phyloP scores from a whole-genome alignment of 92 coral and sea anemone species.

The Epizoanthus stellaris region DNA sequence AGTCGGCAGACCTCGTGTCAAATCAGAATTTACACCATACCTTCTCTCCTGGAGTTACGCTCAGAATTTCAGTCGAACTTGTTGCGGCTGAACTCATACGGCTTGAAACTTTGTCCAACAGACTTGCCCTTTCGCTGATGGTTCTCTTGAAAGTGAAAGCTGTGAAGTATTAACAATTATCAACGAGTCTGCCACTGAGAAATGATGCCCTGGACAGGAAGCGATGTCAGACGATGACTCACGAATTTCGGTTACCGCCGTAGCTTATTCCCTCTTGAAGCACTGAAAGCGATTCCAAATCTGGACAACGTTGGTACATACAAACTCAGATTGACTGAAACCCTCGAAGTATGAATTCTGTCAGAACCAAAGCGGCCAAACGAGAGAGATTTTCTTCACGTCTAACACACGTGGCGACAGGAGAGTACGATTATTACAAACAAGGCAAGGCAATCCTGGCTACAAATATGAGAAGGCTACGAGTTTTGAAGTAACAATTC shows the following conservation, averaged over 20 bases:
- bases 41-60: constrained; percentile 43
- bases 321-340: constrained; percentile 21
- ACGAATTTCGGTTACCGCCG: constrained; percentile 34
- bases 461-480: constrained; percentile 34
- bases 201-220: constrained; percentile 46
- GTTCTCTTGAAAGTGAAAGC: constrained; percentile 42
- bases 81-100: constrained; percentile 56
- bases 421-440: constrained; percentile 24
- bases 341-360: constrained; percentile 21
- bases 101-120: constrained; percentile 46
- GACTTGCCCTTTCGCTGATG: constrained; percentile 40
- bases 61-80: constrained; percentile 44
- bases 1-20: constrained; percentile 25
- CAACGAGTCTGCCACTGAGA: constrained; percentile 32
- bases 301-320: neutral
- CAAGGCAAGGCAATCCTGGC: constrained; percentile 44
- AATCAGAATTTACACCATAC: neutral
- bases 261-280: constrained; percentile 14
- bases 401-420: constrained; percentile 53
- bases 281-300: constrained; percentile 35
- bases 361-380: neutral
- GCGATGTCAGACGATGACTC: constrained; percentile 42
- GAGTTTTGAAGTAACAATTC: constrained; percentile 40
- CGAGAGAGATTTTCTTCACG: constrained; percentile 35
- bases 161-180: constrained; percentile 37